These are phyloP conservation scores for Tetramorium bicarinatum DNA, from an alignment of 2,888 invertebrate genomes.

Conservation along the genomic window DNA sequence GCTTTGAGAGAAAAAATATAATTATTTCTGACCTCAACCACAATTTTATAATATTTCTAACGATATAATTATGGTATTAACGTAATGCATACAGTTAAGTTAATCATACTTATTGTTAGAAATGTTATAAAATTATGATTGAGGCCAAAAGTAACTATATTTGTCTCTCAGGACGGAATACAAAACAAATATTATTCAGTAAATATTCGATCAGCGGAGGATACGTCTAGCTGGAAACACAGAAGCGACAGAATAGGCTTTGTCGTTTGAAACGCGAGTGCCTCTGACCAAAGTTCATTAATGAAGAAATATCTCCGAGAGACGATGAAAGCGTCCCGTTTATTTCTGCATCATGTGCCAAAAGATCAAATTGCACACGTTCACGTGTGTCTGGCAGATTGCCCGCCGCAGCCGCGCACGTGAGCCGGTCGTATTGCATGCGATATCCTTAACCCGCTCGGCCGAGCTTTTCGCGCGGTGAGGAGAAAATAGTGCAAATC, in stretches of 20 bases:
- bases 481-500: slow-evolving; percentile 58
- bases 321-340: not conserved
- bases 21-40: too few relatives aligned
- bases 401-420: not conserved
- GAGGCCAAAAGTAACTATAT: too few relatives aligned
- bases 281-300: not conserved
- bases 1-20: too few relatives aligned
- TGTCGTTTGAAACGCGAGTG: not conserved
- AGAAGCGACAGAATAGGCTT: not conserved
- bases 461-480: slow-evolving; percentile 21
- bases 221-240: not conserved
- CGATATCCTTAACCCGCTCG: slow-evolving; percentile 31
- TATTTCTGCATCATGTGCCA: slow-evolving; percentile 6
- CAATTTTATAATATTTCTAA: too few relatives aligned
- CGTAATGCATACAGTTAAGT: too few relatives aligned
- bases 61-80: too few relatives aligned
- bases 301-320: not conserved
- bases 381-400: slow-evolving; percentile 10
- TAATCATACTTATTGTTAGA: too few relatives aligned
- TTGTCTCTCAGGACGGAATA: not conserved
- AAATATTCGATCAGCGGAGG: not conserved
- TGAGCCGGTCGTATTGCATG: slow-evolving; percentile 29
- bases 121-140: too few relatives aligned
- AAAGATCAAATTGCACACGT: slow-evolving; percentile 38
- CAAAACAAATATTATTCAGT: not conserved